Evolutionary conservation across 2,797 vertebrate genomes (phyloP).

Genomic region (Muscicapa striata): DNA sequence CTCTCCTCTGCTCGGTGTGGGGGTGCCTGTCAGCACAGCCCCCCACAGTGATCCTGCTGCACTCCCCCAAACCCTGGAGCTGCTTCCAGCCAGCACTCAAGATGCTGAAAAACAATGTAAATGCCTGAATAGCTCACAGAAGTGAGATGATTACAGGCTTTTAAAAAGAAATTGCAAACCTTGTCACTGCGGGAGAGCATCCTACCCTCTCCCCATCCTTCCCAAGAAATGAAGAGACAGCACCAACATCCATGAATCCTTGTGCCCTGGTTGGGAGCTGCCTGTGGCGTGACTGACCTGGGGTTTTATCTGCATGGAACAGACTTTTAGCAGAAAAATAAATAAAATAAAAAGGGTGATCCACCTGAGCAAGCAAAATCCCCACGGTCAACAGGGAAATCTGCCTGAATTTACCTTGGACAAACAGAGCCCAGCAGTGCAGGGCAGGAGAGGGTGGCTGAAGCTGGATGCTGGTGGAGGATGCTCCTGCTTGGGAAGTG

Average conservation of each 20-base stretch:
- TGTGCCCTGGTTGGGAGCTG: background rate
- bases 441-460: background rate
- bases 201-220: background rate
- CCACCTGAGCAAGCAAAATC: constrained; percentile 19
- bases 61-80: background rate
- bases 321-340: constrained; percentile 18
- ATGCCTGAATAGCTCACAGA: background rate
- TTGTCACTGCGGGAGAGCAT: background rate
- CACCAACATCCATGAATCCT: background rate
- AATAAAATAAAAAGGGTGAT: constrained; percentile 6
- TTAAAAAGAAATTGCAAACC: background rate
- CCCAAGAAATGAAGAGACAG: background rate
- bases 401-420: background rate
- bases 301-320: background rate
- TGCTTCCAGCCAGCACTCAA: background rate
- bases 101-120: constrained; percentile 36
- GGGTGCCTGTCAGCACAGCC: background rate
- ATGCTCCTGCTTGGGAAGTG: background rate
- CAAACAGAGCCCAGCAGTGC: background rate
- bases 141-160: constrained; percentile 16
- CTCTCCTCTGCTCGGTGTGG: background rate
- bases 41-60: background rate
- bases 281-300: background rate
- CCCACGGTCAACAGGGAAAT: background rate
- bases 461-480: background rate